Base-by-base conservation (phyloP, 2,888 invertebrate species). In the Spodoptera exigua region DNA sequence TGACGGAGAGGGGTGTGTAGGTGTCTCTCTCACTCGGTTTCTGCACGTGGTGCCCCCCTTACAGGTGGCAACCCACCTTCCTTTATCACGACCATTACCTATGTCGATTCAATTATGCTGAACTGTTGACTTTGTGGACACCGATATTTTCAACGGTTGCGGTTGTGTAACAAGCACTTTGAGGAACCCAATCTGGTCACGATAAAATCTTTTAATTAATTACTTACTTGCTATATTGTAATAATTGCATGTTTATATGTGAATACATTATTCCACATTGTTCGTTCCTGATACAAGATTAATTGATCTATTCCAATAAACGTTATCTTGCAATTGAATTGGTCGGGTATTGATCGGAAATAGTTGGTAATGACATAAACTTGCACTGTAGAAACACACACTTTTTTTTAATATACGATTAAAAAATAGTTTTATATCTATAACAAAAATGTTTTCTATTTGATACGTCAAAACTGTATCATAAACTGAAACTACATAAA, bases 71-170 rank as follows among this genome's bases (percentile, higher is more conserved):
- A 57, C 64, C 76, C 72, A 65, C 74, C 71, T 74, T 71, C 78
- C 80, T 81, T 83, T 84, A 85, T 82, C 80, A 78, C 76, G 70
- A 80, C 81, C 81, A 84, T 84, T 85, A 83, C 82, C 83, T 81
- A 82, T 83, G 89, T 84, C 85, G 85, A 88, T 89, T 89, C 88
- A 90, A 90, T 91, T 91, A 88, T 82, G 82, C 81, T 83, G 85
- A 89, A 87, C 81, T 89, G 90, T 89, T 90, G 87, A 89, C 86
- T 88, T 82, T 84, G 82, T 70, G 78, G 81, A 83, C 79, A 83
- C 72, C 81, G 80, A 83, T 86, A 82, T 88, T 85, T 89, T 86
- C 80, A 80, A 74, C 76, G 79, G 76, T 71, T 34, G 61, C 59
- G 59, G 48, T 71, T 63, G 61, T 69, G 65, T 74, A 74, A 72